phyloP scores from a whole-genome alignment of 1,140 invertebrate species.

The Contarinia nasturtii region DNA sequence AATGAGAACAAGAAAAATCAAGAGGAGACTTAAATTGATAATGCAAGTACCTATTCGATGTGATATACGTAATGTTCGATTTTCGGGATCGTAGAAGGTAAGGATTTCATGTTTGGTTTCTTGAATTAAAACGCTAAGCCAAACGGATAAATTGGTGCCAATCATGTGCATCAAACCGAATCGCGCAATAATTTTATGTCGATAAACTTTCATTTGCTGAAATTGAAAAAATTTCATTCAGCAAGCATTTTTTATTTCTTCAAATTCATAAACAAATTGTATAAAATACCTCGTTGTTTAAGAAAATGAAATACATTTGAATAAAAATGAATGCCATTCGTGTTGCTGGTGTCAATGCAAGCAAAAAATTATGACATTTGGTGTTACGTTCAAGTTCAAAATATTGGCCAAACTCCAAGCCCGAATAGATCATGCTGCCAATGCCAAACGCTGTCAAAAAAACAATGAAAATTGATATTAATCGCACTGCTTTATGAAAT shows the following conservation, averaged over 20 bases:
- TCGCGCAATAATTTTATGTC: constrained; percentile 65
- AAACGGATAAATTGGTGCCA: constrained; percentile 82
- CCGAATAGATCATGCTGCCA: constrained; percentile 87
- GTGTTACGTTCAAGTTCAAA: constrained; percentile 72
- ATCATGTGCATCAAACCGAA: constrained; percentile 94
- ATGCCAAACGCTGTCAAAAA: constrained; percentile 65
- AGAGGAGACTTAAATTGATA: neutral
- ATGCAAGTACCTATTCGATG: constrained; percentile 37
- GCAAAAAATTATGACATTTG: constrained; percentile 69
- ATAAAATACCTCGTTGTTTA: constrained; percentile 81
- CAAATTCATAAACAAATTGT: constrained; percentile 8
- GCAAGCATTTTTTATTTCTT: constrained; percentile 1
- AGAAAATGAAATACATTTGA: constrained; percentile 92
- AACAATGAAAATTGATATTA: too few species aligned
- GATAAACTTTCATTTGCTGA: constrained; percentile 74
- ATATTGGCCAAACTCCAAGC: constrained; percentile 81
- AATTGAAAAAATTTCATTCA: constrained; percentile 13
- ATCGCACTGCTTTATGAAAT: too few species aligned
- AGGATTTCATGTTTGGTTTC: constrained; percentile 88
- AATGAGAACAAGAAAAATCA: neutral
- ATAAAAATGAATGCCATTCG: constrained; percentile 87
- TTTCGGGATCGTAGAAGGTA: constrained; percentile 72
- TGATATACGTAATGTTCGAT: constrained; percentile 55
- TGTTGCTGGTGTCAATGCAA: constrained; percentile 68
- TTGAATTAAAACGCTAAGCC: constrained; percentile 79